These are phyloP conservation scores for Paedocypris sp. DNA, from an alignment of 2,113 vertebrate species.

Conservation along the genomic window DNA sequence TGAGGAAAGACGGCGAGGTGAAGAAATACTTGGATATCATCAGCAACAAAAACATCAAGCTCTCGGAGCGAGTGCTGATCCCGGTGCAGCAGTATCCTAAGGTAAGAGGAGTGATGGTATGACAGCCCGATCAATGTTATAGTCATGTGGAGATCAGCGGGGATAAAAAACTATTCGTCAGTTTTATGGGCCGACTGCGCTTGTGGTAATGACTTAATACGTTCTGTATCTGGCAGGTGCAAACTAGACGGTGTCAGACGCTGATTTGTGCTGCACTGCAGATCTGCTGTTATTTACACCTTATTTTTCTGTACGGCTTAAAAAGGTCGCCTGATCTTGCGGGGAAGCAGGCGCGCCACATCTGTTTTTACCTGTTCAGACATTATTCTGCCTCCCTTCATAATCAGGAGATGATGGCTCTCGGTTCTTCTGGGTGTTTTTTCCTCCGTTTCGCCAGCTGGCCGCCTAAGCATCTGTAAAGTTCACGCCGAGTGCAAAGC, in stretches of 20 bases:
- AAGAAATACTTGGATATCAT: conserved; percentile 98
- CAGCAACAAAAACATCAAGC: conserved; percentile 99
- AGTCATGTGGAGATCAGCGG: conserved; percentile 5
- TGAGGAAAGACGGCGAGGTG: conserved; percentile 84
- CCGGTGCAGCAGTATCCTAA: conserved; percentile 97
- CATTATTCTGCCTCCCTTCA: conserved; percentile 12
- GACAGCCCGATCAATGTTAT: conserved; percentile 1
- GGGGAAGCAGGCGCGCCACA: background rate
- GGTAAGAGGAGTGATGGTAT: conserved; percentile 58
- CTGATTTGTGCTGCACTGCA: conserved; percentile 12
- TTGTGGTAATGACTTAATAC: conserved; percentile 3
- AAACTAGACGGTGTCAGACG: background rate
- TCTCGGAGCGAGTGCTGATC: conserved; percentile 91
- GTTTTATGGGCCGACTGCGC: conserved; percentile 1
- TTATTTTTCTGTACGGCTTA: background rate
- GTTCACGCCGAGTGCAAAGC: background rate
- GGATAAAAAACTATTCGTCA: conserved; percentile 2
- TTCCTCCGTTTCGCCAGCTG: background rate
- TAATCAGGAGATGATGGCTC: conserved; percentile 9
- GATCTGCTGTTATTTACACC: conserved; percentile 7
- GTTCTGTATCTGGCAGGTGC: background rate
- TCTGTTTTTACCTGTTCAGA: conserved; percentile 8
- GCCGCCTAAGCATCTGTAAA: background rate
- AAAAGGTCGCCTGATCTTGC: background rate
- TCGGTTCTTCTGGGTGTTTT: conserved; percentile 4